Conservation (phyloP, 1,140 invertebrate genomes). For the Thaumetopoea pityocampa region DNA sequence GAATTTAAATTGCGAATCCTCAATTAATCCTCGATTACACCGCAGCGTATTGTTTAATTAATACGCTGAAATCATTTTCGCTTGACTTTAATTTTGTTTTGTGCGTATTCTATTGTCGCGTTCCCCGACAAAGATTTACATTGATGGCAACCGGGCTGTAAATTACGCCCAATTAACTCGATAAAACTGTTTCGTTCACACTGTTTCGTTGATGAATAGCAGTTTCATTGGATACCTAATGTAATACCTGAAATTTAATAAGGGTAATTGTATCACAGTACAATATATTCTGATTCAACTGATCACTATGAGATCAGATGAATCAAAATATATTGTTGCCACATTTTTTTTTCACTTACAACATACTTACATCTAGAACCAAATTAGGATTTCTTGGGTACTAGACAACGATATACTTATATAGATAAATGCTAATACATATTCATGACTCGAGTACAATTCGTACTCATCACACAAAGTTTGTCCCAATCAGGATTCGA, state of each 20-base stretch:
- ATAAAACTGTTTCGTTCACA: constrained; percentile 12
- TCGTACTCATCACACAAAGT: too few species aligned
- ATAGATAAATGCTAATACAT: too few species aligned
- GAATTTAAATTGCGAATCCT: constrained; percentile 31
- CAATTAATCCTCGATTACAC: constrained; percentile 48
- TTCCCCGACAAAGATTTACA: constrained; percentile 26
- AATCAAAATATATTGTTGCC: too few species aligned
- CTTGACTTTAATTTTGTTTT: constrained; percentile 38
- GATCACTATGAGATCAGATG: too few species aligned
- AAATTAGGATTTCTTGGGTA: too few species aligned
- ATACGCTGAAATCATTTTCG: constrained; percentile 37
- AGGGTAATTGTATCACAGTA: too few species aligned
- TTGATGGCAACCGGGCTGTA: constrained; percentile 19
- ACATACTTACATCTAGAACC: too few species aligned
- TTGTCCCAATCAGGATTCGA: too few species aligned
- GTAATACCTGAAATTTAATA: constrained; percentile 1
- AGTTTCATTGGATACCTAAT: background rate
- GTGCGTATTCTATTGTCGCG: constrained; percentile 28
- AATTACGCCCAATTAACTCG: constrained; percentile 26
- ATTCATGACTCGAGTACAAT: too few species aligned
- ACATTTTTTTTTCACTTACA: too few species aligned
- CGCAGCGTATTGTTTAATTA: constrained; percentile 43
- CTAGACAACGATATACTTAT: too few species aligned
- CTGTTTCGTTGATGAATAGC: background rate
- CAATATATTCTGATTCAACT: too few species aligned